phyloP scores from a whole-genome alignment of 2,888 invertebrate genomes.

The Epiblema foenella region DNA sequence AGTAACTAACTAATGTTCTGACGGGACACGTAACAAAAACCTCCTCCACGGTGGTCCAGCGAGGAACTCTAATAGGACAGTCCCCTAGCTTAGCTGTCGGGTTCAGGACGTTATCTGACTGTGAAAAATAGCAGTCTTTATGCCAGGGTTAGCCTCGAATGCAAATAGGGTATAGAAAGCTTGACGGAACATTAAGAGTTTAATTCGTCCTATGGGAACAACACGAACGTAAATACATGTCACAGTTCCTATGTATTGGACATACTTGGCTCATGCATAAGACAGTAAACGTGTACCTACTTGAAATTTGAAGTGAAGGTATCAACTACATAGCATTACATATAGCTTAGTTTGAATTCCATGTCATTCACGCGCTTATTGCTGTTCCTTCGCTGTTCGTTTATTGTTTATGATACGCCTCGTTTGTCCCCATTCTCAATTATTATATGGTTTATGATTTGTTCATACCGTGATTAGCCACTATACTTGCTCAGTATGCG shows the following conservation, averaged over 20 bases:
- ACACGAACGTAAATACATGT: not conserved
- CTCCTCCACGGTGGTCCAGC: conserved; percentile 73
- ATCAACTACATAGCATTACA: too few species aligned
- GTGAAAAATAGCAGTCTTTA: conserved; percentile 80
- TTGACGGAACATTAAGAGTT: conserved; percentile 32
- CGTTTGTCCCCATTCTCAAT: too few species aligned
- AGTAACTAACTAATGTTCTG: conserved; percentile 71
- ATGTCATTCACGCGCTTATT: too few species aligned
- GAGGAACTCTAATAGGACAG: conserved; percentile 78
- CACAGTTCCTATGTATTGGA: not conserved
- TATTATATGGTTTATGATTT: too few species aligned
- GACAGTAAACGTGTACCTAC: not conserved
- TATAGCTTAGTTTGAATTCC: too few species aligned
- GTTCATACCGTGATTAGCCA: not conserved
- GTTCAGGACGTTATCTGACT: conserved; percentile 70
- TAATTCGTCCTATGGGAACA: conserved; percentile 33
- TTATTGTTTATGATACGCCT: too few species aligned
- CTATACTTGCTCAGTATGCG: not conserved
- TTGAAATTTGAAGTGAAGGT: not conserved
- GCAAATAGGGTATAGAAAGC: conserved; percentile 42
- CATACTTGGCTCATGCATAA: not conserved
- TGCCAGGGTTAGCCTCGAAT: conserved; percentile 57
- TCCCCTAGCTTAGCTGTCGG: conserved; percentile 73
- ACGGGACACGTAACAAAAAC: conserved; percentile 71
- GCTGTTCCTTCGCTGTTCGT: too few species aligned